These are phyloP conservation scores for Pituophis catenifer DNA, from an alignment of 2,113 vertebrate genomes.

Conservation along the genomic window DNA sequence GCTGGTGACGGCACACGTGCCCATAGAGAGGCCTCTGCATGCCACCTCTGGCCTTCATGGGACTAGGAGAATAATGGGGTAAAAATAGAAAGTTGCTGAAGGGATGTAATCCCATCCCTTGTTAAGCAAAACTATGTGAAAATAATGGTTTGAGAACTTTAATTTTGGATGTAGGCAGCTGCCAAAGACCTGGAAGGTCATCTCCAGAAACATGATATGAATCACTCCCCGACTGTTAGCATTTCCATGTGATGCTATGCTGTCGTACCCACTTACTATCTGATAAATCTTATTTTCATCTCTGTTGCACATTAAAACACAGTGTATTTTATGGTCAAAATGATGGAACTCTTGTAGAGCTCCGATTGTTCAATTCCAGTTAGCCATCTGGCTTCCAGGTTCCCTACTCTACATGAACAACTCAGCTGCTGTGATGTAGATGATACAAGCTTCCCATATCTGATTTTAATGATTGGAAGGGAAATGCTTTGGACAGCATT, in stretches of 20 bases:
- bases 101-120: neutral
- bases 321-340: neutral
- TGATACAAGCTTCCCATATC: neutral
- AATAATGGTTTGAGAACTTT: neutral
- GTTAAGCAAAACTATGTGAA: neutral
- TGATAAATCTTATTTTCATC: neutral
- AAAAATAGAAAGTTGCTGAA: neutral
- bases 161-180: neutral
- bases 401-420: neutral
- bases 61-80: neutral
- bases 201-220: neutral
- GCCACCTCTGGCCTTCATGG: too few species aligned
- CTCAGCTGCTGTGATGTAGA: neutral
- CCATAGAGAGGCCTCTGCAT: too few species aligned
- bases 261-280: neutral
- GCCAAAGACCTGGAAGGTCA: neutral
- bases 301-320: neutral
- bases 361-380: neutral
- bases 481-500: neutral
- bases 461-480: neutral
- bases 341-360: neutral
- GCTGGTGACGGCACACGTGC: too few species aligned
- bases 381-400: neutral
- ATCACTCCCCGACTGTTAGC: neutral
- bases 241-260: neutral